phyloP scores from a whole-genome alignment of 2,797 vertebrate species.

The Epinephelus coioides region DNA sequence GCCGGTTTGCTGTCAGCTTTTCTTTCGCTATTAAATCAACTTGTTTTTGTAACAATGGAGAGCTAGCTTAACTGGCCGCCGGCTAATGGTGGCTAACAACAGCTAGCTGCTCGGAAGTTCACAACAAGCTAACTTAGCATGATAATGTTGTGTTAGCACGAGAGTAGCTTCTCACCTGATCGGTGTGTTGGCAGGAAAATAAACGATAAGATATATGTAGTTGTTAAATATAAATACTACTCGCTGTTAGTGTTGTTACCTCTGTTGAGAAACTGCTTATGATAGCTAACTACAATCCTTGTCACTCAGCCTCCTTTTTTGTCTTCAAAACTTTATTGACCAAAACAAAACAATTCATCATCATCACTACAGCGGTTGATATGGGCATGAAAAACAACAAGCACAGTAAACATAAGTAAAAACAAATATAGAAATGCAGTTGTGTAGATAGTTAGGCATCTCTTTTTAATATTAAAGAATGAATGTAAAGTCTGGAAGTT shows the following conservation, averaged over 20 bases:
- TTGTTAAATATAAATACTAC: background rate
- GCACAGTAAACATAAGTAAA: too few relatives aligned
- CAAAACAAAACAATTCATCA: background rate
- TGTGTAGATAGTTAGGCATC: background rate
- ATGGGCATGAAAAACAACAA: background rate
- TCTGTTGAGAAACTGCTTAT: slow-evolving; percentile 41
- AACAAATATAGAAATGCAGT: background rate
- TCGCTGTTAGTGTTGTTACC: slow-evolving; percentile 21
- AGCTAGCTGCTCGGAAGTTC: slow-evolving; percentile 64
- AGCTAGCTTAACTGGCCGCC: slow-evolving; percentile 37
- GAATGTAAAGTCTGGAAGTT: too few relatives aligned
- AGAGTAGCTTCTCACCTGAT: slow-evolving; percentile 55
- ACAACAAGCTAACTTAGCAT: slow-evolving; percentile 20
- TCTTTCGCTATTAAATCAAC: slow-evolving; percentile 26
- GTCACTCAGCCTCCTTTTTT: slow-evolving; percentile 19
- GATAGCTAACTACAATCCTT: slow-evolving; percentile 33
- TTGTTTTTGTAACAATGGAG: slow-evolving; percentile 48
- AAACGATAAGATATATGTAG: fast-evolving
- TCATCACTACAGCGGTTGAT: background rate
- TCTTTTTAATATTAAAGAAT: too few relatives aligned
- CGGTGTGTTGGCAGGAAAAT: slow-evolving; percentile 10
- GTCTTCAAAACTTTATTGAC: slow-evolving; percentile 70
- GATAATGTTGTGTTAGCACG: background rate
- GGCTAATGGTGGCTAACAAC: slow-evolving; percentile 68
- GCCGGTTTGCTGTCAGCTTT: background rate